Conservation (phyloP, 2,113 vertebrate genomes). For the Campylorhamphus procurvoides region DNA sequence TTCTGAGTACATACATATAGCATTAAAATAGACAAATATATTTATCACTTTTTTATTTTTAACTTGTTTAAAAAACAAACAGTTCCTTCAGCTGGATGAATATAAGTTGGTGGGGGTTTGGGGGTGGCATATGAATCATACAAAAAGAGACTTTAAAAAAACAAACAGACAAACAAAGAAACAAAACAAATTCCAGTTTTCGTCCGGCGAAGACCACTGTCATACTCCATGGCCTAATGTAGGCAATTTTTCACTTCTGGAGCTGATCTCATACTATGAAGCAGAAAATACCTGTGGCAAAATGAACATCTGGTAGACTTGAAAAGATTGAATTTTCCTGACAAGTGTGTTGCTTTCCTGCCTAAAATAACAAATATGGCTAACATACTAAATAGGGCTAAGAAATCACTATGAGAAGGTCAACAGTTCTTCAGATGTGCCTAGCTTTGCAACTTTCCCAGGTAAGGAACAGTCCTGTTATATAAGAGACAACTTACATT, state of each 20-base stretch:
- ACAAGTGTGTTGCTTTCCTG: not conserved
- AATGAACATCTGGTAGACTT: not conserved
- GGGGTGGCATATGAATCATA: not conserved
- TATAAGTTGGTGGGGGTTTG: not conserved
- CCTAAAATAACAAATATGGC: not conserved
- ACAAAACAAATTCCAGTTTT: not conserved
- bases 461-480: not conserved
- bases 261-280: not conserved
- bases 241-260: not conserved
- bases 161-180: not conserved
- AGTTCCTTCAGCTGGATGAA: not conserved
- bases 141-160: not conserved
- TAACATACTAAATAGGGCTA: not conserved
- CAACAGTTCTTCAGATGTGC: not conserved
- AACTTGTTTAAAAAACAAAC: not conserved
- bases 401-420: not conserved
- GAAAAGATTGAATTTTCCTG: not conserved
- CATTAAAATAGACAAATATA: not conserved
- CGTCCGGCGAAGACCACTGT: not conserved
- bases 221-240: not conserved
- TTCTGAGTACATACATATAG: not conserved
- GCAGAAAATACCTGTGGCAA: constrained; percentile 6
- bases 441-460: not conserved
- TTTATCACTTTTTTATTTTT: not conserved
- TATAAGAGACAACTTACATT: not conserved